Evolutionary conservation across 2,888 invertebrate species (phyloP).

Genomic region (Coenonympha glycerion): DNA sequence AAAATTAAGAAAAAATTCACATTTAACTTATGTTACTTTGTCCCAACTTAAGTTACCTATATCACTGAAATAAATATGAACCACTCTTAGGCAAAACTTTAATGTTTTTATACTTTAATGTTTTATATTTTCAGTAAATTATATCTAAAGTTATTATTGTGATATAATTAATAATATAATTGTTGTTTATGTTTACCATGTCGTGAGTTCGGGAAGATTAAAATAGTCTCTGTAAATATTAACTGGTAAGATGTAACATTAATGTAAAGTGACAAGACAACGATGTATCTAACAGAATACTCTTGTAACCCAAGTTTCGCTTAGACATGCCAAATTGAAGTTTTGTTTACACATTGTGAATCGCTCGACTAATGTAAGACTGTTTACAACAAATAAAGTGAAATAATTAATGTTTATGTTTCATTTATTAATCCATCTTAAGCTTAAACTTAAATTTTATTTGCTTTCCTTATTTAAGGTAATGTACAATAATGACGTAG

Average conservation of each 20-base stretch:
- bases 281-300: conserved; percentile 37
- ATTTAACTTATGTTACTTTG: no score
- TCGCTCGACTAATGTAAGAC: conserved; percentile 73
- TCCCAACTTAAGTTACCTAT: no score
- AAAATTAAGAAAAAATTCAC: no score
- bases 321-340: conserved; percentile 69
- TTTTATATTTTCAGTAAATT: no score
- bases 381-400: conserved; percentile 70
- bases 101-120: no score
- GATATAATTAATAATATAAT: no score
- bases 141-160: no score
- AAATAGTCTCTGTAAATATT: conserved; percentile 61
- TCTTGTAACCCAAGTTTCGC: conserved; percentile 60
- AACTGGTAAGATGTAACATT: conserved; percentile 42
- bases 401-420: conserved; percentile 35
- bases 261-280: conserved; percentile 52
- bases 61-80: no score
- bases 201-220: conserved; percentile 30
- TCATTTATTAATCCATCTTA: not conserved
- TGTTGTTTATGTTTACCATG: no score
- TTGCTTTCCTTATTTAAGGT: not conserved
- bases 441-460: not conserved
- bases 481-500: not conserved
- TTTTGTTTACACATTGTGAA: conserved; percentile 64
- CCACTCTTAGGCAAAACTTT: no score